Evolutionary conservation across 2,888 invertebrate species (phyloP).

Genomic region (Ophion slaviceki): DNA sequence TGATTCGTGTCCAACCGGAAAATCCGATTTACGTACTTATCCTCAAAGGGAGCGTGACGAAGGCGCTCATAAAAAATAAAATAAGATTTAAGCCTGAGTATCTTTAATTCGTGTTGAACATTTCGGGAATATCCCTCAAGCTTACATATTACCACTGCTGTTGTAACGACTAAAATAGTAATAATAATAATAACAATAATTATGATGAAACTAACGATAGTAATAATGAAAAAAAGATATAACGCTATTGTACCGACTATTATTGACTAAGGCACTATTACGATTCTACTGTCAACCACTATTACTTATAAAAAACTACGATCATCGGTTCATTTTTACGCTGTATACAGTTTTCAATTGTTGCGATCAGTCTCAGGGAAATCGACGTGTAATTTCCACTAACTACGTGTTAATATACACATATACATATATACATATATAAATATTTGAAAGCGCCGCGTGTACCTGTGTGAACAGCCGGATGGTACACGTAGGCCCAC

Average conservation of each 20-base stretch:
- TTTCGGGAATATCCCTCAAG: conserved; percentile 42
- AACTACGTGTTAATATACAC: conserved; percentile 56
- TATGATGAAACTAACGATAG: conserved; percentile 4
- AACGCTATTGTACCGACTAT: conserved; percentile 32
- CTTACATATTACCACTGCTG: conserved; percentile 61
- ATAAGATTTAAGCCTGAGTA: conserved; percentile 32
- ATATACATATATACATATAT: conserved; percentile 36
- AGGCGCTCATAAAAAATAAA: conserved; percentile 7
- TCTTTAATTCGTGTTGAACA: conserved; percentile 52
- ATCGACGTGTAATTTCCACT: conserved; percentile 79
- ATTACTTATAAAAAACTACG: conserved; percentile 47
- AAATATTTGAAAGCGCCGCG: conserved; percentile 18
- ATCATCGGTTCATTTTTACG: conserved; percentile 59
- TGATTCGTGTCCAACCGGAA: conserved; percentile 40
- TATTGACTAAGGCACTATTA: conserved; percentile 43
- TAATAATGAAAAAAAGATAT: background rate
- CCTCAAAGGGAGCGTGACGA: conserved; percentile 21
- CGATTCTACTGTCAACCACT: conserved; percentile 32
- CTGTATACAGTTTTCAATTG: conserved; percentile 74
- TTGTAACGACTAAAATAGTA: conserved; percentile 35
- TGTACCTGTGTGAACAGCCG: background rate
- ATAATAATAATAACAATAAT: background rate
- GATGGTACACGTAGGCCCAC: background rate
- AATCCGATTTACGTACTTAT: conserved; percentile 64
- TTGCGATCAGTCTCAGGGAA: conserved; percentile 83